Evolutionary conservation across 2,797 vertebrate species (phyloP), one percentile per base, ranked within the genome.

Genomic region (Anisognathus igniventris): DNA sequence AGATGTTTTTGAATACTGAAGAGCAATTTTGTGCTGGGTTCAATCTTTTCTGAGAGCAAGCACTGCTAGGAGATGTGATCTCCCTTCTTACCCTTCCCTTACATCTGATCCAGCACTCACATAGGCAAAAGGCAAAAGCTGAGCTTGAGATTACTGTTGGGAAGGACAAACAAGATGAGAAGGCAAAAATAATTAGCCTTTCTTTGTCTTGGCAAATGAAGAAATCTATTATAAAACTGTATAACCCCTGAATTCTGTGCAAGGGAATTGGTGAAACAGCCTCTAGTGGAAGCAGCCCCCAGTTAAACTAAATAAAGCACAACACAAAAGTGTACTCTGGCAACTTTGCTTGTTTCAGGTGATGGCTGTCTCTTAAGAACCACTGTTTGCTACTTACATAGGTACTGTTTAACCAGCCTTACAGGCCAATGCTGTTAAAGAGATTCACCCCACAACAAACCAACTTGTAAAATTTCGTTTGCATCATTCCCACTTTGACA

Each of bases 241-340:
- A 75, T 7, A 30, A 40, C 13, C 11, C 33, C 28, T 44, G 12
- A 18, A 62, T 56, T 71, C 37, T 58, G 15, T 47, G 35, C 31
- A 31, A 28, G 16, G 50, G 45, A 77, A 42, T 2, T 20, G 9
- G 17, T 30, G 23, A 45, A 81, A 48, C 3, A 71, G 50, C 10
- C 27, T 56, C 27, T 4, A 57, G 24, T 10, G n/a, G 53, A 62
- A 74, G 33, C 20, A 86, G 31, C 12, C 25, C 6, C 5, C 33
- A 22, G 9, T 42, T 39, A 71, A 70, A 64, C 10, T 40, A n/a
- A 45, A 48, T 22, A 45, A 67, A 90, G 17, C 28, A 48, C 16
- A 80, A 23, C 28, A 27, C 28, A 61, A 66, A 83, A 61, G 31
- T 0, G 0, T 13, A 9, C 11, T 35, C 35, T 4, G 22, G 14